These are phyloP conservation scores for Argyresthia albistria DNA, from an alignment of 2,888 invertebrate species.

Conservation along the genomic window DNA sequence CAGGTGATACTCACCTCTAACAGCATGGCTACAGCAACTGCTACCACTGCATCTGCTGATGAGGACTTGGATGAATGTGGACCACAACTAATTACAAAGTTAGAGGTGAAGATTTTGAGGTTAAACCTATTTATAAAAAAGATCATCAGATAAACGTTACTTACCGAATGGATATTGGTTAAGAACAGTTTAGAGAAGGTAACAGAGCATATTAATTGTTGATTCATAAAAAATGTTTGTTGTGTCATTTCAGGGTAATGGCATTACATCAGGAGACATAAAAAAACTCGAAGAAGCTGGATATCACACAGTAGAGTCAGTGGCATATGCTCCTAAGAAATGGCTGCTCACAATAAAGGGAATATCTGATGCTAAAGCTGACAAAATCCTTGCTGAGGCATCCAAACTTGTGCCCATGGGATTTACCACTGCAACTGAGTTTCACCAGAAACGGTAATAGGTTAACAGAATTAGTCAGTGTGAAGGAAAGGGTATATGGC, in stretches of 20 bases:
- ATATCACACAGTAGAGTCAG: constrained; percentile 94
- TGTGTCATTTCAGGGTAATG: constrained; percentile 79
- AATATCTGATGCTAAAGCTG: constrained; percentile 97
- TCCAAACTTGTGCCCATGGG: constrained; percentile 97
- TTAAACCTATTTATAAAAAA: neutral
- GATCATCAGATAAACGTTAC: neutral
- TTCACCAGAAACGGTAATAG: constrained; percentile 87
- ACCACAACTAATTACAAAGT: constrained; percentile 78
- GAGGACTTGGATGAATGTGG: constrained; percentile 79
- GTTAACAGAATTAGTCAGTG: no score
- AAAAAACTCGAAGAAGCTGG: constrained; percentile 96
- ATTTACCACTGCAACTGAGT: constrained; percentile 97
- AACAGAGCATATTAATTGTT: no score
- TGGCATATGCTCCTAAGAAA: constrained; percentile 96
- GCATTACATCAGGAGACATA: constrained; percentile 90
- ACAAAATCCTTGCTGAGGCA: constrained; percentile 92
- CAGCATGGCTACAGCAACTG: constrained; percentile 56
- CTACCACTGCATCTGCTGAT: constrained; percentile 59
- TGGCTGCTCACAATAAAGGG: constrained; percentile 91
- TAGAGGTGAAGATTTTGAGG: constrained; percentile 72
- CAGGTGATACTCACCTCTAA: neutral
- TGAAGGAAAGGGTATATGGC: no score
- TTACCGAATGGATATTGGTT: no score
- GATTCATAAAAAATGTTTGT: no score
- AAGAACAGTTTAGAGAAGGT: no score